Evolutionary conservation across 1,140 invertebrate species (phyloP).

Genomic region (Chironomus striatipennis): DNA sequence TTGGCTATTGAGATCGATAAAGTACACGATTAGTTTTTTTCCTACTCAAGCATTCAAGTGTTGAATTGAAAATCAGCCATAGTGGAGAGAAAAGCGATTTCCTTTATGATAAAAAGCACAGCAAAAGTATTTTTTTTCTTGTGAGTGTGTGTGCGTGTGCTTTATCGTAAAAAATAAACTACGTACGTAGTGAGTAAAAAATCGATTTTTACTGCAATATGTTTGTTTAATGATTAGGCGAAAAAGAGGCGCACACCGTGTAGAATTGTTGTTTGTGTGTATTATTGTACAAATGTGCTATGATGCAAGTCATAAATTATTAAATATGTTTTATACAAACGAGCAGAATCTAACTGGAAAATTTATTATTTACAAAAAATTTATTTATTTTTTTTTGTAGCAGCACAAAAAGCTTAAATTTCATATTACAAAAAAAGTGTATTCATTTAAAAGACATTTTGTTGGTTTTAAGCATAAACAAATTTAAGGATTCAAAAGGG

Average conservation of each 20-base stretch:
- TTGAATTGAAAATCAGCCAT: conserved; percentile 13
- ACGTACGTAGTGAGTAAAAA: not conserved
- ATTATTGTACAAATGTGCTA: no score
- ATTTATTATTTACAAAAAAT: no score
- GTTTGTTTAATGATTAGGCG: not conserved
- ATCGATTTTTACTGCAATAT: not conserved
- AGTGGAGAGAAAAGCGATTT: not conserved
- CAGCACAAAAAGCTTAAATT: no score
- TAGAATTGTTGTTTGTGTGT: no score
- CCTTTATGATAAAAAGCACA: not conserved
- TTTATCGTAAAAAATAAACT: not conserved
- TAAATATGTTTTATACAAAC: no score
- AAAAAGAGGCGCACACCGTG: not conserved
- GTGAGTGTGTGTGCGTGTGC: no score
- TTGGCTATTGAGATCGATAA: not conserved
- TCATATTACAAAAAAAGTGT: no score
- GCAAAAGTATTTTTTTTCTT: no score
- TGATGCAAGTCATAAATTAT: no score
- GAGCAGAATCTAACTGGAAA: no score
- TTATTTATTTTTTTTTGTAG: no score
- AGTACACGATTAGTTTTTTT: conserved; percentile 5
- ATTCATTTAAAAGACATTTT: no score
- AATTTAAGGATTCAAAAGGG: not conserved
- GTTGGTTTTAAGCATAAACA: not conserved
- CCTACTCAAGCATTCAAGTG: not conserved